Base-by-base conservation (phyloP, 30 jellyfish, hydroid and myxozoan genomes). In the Haliclystus octoradiatus region DNA sequence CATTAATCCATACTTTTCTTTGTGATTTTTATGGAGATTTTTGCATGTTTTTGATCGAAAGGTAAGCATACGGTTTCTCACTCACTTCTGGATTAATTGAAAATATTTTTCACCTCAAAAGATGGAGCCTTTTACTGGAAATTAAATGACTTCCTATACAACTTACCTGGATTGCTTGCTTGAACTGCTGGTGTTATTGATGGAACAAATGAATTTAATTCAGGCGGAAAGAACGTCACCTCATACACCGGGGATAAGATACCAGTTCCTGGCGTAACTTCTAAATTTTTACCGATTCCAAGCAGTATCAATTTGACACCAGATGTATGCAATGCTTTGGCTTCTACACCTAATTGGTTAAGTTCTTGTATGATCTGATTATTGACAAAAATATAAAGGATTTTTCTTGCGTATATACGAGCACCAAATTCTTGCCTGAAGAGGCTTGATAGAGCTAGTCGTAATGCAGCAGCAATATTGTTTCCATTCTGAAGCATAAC, bases 241-340 rank as follows among this genome's bases (percentile, higher is more conserved):
- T 40, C 57, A 19, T 40, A 40, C 9, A 40, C 19, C 57, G 57
- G 57, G 14, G 57, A 40, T 40, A 40, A 40, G 19, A 40, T 40
- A 9, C 57, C 57, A 40, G 57, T 40, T 9, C 57, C 57, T 5
- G 57, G 57, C 19, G 9, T 40, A 9, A 40, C 57, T 49, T 50
- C 22, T 28, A 69, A 63, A 0, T 80, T 66, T 15, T 67, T 62
- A 2, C 93, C 95, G n/a, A 71, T 14, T 31, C 73, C 94, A 13
- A 79, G 47, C 0, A 80, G 82, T 0, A 72, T 64, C 2, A 87
- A 49, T 31, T 87, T 65, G 23, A 87, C 65, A 13, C 92, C 95
- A 5, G 34, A 62, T 34, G 67, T 73, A 30, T 46, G 73, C 52
- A 80, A 26, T 47, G 51, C 64, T 28, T 40, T 34, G 2, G 74